Evolutionary conservation across 2,113 vertebrate genomes (phyloP).

Genomic region (Calyptomena viridis): DNA sequence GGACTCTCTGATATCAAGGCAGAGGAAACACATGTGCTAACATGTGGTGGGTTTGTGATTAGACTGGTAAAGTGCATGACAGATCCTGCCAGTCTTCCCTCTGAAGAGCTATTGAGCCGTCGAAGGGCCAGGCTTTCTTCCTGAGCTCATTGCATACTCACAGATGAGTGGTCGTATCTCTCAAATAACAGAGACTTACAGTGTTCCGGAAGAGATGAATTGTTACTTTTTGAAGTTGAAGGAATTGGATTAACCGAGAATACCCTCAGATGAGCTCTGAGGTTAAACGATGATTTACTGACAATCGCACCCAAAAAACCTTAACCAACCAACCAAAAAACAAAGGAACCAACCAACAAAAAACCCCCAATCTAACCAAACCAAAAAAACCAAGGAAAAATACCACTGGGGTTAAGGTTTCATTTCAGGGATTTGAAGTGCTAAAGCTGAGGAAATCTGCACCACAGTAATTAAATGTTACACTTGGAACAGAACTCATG

Average conservation of each 20-base stretch:
- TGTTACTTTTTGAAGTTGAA: background rate
- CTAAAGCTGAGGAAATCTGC: background rate
- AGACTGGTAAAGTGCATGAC: background rate
- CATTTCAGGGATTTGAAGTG: background rate
- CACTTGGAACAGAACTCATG: background rate
- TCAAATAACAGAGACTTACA: background rate
- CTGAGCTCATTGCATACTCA: background rate
- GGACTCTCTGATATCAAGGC: background rate
- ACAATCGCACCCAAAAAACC: background rate
- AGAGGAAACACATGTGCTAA: background rate
- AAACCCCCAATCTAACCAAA: too few relatives aligned
- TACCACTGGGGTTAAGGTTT: background rate
- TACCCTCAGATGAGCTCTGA: background rate
- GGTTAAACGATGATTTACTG: background rate
- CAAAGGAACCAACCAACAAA: too few relatives aligned
- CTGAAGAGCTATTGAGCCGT: background rate
- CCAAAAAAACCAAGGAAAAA: background rate
- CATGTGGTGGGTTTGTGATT: background rate
- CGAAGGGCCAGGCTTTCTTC: background rate
- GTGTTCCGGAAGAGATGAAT: background rate
- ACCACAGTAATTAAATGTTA: background rate
- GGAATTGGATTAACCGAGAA: background rate
- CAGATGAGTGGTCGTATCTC: background rate
- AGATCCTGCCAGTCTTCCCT: background rate
- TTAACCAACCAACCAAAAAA: background rate